These are phyloP conservation scores for Rutilus rutilus DNA, from an alignment of 2,113 vertebrate species.

Conservation along the genomic window DNA sequence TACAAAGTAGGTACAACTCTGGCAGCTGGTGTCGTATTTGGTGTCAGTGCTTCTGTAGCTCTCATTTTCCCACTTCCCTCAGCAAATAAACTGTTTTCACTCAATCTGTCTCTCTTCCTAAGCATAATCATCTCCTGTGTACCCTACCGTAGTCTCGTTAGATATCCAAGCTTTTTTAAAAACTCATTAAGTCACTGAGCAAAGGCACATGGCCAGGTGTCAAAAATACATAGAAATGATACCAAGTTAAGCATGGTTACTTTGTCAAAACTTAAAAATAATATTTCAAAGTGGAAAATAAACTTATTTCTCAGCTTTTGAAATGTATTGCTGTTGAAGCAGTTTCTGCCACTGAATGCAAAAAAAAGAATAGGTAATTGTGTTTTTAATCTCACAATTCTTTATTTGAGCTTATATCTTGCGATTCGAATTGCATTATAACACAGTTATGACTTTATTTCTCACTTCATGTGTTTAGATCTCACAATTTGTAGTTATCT, in stretches of 20 bases:
- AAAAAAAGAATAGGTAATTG: too few species aligned
- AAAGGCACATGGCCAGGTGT: background rate
- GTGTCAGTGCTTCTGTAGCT: slow-evolving; percentile 73
- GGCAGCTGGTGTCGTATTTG: slow-evolving; percentile 78
- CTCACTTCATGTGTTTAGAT: too few species aligned
- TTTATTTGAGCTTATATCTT: too few species aligned
- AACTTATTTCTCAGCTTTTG: too few species aligned
- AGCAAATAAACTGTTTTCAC: slow-evolving; percentile 28
- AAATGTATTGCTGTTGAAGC: too few species aligned
- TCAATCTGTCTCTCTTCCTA: slow-evolving; percentile 30
- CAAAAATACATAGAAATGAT: background rate
- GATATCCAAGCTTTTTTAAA: background rate
- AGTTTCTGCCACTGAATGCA: too few species aligned
- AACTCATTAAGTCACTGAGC: background rate
- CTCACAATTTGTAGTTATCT: too few species aligned
- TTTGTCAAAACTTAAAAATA: background rate
- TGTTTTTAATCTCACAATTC: too few species aligned
- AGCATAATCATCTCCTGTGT: slow-evolving; percentile 43
- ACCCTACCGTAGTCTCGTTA: background rate
- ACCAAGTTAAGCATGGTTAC: background rate
- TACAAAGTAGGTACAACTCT: slow-evolving; percentile 95
- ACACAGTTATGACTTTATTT: too few species aligned
- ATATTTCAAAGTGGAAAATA: too few species aligned
- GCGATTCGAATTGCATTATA: too few species aligned
- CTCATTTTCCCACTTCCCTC: slow-evolving; percentile 49